Evolutionary conservation across 1,140 invertebrate species (phyloP).

Genomic region (Caenorhabditis tropicalis): DNA sequence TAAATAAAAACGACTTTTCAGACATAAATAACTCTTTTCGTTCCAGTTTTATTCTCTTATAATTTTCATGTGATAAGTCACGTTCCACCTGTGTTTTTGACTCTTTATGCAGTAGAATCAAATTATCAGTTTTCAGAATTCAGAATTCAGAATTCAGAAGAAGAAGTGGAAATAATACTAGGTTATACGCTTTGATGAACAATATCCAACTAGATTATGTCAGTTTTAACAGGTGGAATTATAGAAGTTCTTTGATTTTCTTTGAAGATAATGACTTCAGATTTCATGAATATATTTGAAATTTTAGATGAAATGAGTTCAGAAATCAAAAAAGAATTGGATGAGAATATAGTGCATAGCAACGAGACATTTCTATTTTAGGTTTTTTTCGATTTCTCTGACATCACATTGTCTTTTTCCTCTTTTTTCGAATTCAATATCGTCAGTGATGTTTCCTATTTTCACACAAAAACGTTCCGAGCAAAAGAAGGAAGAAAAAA

Average conservation of each 20-base stretch:
- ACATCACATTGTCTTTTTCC: too few relatives aligned
- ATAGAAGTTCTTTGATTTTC: not conserved
- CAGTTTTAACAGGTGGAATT: not conserved
- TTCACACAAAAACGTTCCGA: too few relatives aligned
- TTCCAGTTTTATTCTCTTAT: not conserved
- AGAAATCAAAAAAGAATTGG: not conserved
- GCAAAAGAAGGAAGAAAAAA: not conserved
- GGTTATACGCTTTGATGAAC: not conserved
- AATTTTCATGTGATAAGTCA: constrained; percentile 39
- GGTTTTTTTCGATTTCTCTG: too few relatives aligned
- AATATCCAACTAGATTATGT: not conserved
- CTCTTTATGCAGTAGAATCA: not conserved
- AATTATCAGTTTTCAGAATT: not conserved
- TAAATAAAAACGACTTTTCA: not conserved
- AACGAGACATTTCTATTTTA: not conserved
- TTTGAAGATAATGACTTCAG: not conserved
- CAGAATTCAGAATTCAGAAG: too few relatives aligned
- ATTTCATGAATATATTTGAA: not conserved
- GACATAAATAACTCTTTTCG: constrained; percentile 4
- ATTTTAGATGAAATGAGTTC: too few relatives aligned
- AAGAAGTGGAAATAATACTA: not conserved
- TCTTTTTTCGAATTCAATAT: too few relatives aligned
- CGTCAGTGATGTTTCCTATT: too few relatives aligned
- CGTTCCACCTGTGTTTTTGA: not conserved
- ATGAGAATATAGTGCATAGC: too few relatives aligned